A percentile compares a stretch with the other conserved stretches of the same genome.
Conservation (phyloP, 1,140 invertebrate species). For the Drosophila oshimai region DNA sequence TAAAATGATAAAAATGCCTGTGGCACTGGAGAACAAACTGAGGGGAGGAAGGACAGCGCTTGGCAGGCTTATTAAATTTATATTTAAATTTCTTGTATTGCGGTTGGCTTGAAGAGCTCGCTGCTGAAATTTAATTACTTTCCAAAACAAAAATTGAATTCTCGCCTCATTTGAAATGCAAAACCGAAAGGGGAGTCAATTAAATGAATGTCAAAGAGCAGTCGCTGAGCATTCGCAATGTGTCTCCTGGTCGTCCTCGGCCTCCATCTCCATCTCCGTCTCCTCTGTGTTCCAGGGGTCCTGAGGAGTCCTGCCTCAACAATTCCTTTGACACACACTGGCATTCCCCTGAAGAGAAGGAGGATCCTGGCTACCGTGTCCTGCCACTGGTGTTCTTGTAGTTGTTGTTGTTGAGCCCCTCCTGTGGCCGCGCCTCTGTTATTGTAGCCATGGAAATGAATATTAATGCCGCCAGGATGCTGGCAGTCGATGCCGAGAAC, state of each 20-base stretch:
- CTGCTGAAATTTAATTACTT: slow-evolving; percentile 61
- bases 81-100: slow-evolving; percentile 46
- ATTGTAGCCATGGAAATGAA: slow-evolving; percentile 79
- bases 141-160: slow-evolving; percentile 59
- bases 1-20: slow-evolving; percentile 53
- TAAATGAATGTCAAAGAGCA: slow-evolving; percentile 80
- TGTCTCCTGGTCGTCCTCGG: slow-evolving; percentile 3
- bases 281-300: neutral
- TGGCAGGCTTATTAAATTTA: slow-evolving; percentile 54
- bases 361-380: slow-evolving; percentile 32
- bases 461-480: slow-evolving; percentile 70
- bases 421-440: slow-evolving; percentile 62
- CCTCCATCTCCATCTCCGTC: too few relatives aligned
- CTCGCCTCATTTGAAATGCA: slow-evolving; percentile 72
- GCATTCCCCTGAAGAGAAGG: slow-evolving; percentile 38
- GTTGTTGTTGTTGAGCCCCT: slow-evolving; percentile 34
- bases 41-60: neutral
- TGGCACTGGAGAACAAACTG: slow-evolving; percentile 2
- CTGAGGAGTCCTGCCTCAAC: slow-evolving; percentile 44
- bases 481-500: slow-evolving; percentile 46
- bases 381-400: slow-evolving; percentile 6
- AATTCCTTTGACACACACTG: slow-evolving; percentile 71
- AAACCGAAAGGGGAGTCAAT: slow-evolving; percentile 67
- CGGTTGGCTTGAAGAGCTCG: slow-evolving; percentile 1
- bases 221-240: slow-evolving; percentile 22